A percentile compares a stretch with the other conserved stretches of the same genome.
phyloP scores from a whole-genome alignment of 1,140 invertebrate species.

The Adoxophyes honmai region DNA sequence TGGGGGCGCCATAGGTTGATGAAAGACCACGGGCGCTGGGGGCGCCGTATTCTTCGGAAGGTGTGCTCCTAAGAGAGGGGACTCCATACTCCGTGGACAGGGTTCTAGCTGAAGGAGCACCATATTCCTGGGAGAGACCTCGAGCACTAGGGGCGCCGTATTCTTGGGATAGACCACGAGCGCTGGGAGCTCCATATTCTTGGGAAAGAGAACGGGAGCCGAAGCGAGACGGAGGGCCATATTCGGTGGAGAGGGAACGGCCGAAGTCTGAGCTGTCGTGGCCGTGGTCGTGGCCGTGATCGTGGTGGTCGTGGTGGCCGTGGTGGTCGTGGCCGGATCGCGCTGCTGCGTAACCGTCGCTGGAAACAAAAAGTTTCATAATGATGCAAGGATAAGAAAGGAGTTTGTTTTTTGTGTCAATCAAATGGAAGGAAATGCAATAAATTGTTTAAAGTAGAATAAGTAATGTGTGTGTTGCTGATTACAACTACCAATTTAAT shows the following conservation, averaged over 20 bases:
- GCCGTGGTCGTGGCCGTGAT: conserved; percentile 26
- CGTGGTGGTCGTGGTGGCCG: conserved; percentile 26
- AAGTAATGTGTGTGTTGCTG: no score
- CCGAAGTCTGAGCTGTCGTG: conserved; percentile 15
- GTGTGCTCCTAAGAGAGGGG: conserved; percentile 30
- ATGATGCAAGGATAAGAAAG: no score
- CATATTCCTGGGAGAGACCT: conserved; percentile 42
- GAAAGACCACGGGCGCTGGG: conserved; percentile 3
- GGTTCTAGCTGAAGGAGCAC: conserved; percentile 25
- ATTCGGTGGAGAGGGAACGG: conserved; percentile 1
- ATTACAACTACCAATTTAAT: no score
- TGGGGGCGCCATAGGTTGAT: not conserved
- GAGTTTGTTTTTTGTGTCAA: no score
- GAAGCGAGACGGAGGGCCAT: not conserved
- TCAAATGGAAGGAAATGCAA: no score
- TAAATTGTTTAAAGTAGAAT: no score
- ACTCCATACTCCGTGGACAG: conserved; percentile 31
- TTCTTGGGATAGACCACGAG: not conserved
- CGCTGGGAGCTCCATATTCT: conserved; percentile 5
- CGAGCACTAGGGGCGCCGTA: conserved; percentile 12
- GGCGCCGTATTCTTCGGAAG: conserved; percentile 25
- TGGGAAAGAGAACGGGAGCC: not conserved
- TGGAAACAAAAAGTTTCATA: conserved; percentile 35
- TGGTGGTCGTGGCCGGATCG: conserved; percentile 29
- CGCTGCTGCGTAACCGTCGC: conserved; percentile 46